Evolutionary conservation across 2,888 invertebrate species (phyloP).

Genomic region (Cremastinae sp.): DNA sequence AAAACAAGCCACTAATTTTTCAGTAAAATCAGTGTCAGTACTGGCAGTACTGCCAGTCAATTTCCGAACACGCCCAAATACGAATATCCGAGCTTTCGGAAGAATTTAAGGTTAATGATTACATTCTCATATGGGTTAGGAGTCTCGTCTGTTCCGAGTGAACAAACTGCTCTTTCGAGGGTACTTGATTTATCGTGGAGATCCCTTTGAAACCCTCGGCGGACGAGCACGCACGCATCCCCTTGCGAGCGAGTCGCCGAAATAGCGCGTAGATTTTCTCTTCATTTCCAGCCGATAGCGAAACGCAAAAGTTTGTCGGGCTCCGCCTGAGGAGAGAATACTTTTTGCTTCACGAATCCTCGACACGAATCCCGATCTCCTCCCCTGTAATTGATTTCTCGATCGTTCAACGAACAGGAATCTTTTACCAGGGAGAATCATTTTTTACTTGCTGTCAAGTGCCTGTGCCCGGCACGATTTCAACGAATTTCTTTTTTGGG

Average conservation of each 20-base stretch:
- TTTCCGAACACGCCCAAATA: neutral
- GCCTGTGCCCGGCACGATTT: too few species aligned
- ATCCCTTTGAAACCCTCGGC: slow-evolving; percentile 24
- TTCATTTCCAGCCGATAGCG: slow-evolving; percentile 25
- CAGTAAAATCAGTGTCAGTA: slow-evolving; percentile 2
- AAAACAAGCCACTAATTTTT: slow-evolving; percentile 6
- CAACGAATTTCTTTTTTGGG: neutral
- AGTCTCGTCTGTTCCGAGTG: neutral
- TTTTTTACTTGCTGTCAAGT: too few species aligned
- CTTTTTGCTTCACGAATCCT: slow-evolving; percentile 7
- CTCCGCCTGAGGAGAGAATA: slow-evolving; percentile 6
- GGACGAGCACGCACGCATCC: slow-evolving; percentile 23
- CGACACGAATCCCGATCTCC: neutral
- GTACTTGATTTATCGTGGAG: slow-evolving; percentile 41
- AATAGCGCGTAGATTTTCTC: slow-evolving; percentile 27
- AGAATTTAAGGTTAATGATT: slow-evolving; percentile 1
- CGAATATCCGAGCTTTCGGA: slow-evolving; percentile 13
- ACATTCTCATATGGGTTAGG: neutral
- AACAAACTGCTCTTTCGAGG: slow-evolving; percentile 16
- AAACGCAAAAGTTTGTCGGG: neutral
- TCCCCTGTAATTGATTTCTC: neutral
- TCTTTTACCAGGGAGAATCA: neutral
- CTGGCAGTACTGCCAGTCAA: neutral
- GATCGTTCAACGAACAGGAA: slow-evolving; percentile 1
- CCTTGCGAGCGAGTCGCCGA: neutral